phyloP scores from a whole-genome alignment of 23 tunicate species.

The Corella eumyota region DNA sequence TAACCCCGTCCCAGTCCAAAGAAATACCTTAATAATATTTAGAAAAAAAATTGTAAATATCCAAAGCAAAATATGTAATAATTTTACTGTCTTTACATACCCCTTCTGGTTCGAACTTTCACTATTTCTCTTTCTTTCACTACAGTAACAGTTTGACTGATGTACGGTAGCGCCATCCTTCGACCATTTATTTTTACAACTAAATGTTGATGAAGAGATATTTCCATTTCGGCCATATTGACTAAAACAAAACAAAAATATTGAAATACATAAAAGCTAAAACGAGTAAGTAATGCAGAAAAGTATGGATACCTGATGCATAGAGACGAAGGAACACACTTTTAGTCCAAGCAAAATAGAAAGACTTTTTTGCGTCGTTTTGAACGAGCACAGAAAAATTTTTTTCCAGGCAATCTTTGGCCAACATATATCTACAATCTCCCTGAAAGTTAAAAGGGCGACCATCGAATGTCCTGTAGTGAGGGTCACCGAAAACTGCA shows the following conservation, averaged over 20 bases:
- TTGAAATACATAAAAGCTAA: too few species aligned
- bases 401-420: constrained; percentile 42
- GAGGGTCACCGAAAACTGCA: constrained; percentile 90
- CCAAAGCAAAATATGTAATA: too few species aligned
- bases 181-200: constrained; percentile 46
- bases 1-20: constrained; percentile 89
- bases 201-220: constrained; percentile 72
- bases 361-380: constrained; percentile 67
- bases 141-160: constrained; percentile 10
- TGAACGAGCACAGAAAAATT: constrained; percentile 50
- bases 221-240: background rate
- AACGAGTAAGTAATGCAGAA: too few species aligned
- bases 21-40: constrained; percentile 43
- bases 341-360: constrained; percentile 73
- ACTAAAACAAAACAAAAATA: background rate
- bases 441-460: constrained; percentile 83
- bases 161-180: constrained; percentile 51
- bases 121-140: constrained; percentile 27
- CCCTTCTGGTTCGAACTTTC: constrained; percentile 29
- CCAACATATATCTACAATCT: constrained; percentile 60
- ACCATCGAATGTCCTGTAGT: constrained; percentile 86
- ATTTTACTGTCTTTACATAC: constrained; percentile 17
- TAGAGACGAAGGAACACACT: constrained; percentile 28
- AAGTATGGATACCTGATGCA: constrained; percentile 9
- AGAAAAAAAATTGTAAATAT: background rate